Evolutionary conservation across 1,140 invertebrate species (phyloP).

Genomic region (Drosophila seguyi): DNA sequence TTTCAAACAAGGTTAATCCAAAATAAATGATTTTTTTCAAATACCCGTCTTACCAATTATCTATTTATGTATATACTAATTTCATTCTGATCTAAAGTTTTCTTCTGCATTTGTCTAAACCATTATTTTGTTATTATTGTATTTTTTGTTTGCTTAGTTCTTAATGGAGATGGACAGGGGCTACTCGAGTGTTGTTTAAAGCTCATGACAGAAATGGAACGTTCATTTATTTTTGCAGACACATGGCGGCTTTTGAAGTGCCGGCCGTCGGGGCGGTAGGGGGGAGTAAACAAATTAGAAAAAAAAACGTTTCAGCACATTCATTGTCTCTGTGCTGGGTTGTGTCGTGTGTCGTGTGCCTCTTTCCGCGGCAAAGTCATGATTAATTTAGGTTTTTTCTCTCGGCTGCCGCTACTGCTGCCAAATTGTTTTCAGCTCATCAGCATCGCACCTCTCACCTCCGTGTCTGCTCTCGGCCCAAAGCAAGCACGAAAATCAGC

Average conservation of each 20-base stretch:
- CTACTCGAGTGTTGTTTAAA: constrained; percentile 38
- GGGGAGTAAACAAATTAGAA: constrained; percentile 9
- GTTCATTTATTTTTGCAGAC: constrained; percentile 53
- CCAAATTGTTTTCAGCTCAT: constrained; percentile 45
- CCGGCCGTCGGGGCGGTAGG: neutral
- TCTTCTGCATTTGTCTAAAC: constrained; percentile 25
- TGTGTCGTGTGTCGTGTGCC: constrained; percentile 65
- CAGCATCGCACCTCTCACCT: constrained; percentile 4
- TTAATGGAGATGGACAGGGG: constrained; percentile 57
- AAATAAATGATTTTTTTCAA: too few species aligned
- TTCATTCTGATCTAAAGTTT: constrained; percentile 3
- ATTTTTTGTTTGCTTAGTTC: constrained; percentile 22
- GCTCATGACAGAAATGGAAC: constrained; percentile 69
- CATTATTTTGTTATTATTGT: neutral
- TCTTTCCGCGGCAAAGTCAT: constrained; percentile 67
- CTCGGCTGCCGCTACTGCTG: constrained; percentile 31
- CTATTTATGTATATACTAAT: constrained; percentile 8
- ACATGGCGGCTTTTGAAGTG: constrained; percentile 9
- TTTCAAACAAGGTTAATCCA: too few species aligned
- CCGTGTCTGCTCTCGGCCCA: neutral
- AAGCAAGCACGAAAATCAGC: constrained; percentile 66
- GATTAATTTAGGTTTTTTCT: constrained; percentile 63
- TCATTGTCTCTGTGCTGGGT: constrained; percentile 41
- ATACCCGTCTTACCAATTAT: neutral
- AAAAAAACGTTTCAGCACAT: constrained; percentile 22